These are phyloP conservation scores for Falco columbarius DNA, from an alignment of 2,797 vertebrate genomes.

Conservation along the genomic window DNA sequence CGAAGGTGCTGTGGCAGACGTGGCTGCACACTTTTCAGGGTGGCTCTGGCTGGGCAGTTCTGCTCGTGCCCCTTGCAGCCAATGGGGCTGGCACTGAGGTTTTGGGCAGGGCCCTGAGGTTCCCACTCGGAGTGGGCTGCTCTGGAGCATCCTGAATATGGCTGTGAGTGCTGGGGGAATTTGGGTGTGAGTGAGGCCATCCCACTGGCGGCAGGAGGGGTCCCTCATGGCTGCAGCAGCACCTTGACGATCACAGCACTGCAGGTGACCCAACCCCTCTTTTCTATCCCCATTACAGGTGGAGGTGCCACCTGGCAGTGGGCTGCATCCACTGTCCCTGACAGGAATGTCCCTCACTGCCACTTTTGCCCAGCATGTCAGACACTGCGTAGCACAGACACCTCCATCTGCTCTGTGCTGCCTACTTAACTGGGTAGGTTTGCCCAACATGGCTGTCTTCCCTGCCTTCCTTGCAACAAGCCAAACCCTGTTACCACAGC, in stretches of 20 bases:
- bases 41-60: background rate
- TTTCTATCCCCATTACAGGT: background rate
- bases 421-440: background rate
- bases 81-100: background rate
- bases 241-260: background rate
- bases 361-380: background rate
- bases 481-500: background rate
- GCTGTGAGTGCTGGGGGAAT: background rate
- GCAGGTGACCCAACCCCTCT: background rate
- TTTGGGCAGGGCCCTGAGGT: background rate
- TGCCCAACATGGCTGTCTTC: fast-evolving
- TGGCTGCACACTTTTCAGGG: background rate
- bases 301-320: background rate
- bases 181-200: background rate
- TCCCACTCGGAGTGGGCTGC: background rate
- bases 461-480: no score
- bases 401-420: background rate
- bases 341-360: background rate
- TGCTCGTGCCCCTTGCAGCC: background rate
- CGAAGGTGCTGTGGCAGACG: background rate
- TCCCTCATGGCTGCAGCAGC: background rate
- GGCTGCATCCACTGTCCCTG: background rate
- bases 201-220: background rate
- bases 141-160: background rate
- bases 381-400: background rate